Evolutionary conservation across 2,888 invertebrate genomes (phyloP).

Genomic region (Epirrhoe tristata): DNA sequence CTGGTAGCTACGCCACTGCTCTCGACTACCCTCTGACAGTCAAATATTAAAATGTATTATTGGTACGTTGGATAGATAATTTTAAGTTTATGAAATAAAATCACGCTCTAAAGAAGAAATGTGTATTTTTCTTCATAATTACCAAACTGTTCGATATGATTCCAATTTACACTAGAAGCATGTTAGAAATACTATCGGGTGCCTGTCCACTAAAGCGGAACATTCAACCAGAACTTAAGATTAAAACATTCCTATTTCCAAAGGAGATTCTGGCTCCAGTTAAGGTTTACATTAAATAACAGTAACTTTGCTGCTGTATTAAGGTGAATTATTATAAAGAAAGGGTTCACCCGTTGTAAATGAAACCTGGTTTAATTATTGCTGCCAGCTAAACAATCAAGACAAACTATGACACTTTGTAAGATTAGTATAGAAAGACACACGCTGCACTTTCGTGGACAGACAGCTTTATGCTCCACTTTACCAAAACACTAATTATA

Average conservation of each 20-base stretch:
- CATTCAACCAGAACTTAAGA: background rate
- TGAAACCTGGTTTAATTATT: too few relatives aligned
- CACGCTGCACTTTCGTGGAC: conserved; percentile 12
- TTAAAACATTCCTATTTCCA: too few relatives aligned
- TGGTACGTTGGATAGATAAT: background rate
- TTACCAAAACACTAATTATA: conserved; percentile 31
- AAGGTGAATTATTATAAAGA: too few relatives aligned
- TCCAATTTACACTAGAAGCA: conserved; percentile 70
- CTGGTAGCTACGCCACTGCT: too few relatives aligned
- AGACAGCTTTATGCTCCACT: conserved; percentile 16
- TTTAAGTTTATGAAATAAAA: background rate
- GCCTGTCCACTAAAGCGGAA: conserved; percentile 19
- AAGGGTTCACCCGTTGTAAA: too few relatives aligned
- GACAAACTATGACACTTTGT: background rate
- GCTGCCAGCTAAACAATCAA: too few relatives aligned
- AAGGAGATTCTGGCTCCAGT: too few relatives aligned
- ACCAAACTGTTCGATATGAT: conserved; percentile 82
- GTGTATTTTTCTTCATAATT: conserved; percentile 79
- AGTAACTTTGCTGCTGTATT: too few relatives aligned
- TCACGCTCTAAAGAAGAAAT: conserved; percentile 63
- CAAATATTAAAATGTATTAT: too few relatives aligned
- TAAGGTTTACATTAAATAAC: too few relatives aligned
- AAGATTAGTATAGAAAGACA: background rate
- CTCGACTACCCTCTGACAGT: too few relatives aligned
- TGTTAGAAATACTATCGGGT: conserved; percentile 48